Conservation (phyloP, 2,797 vertebrate genomes). For the Rhodeus uyekii region DNA sequence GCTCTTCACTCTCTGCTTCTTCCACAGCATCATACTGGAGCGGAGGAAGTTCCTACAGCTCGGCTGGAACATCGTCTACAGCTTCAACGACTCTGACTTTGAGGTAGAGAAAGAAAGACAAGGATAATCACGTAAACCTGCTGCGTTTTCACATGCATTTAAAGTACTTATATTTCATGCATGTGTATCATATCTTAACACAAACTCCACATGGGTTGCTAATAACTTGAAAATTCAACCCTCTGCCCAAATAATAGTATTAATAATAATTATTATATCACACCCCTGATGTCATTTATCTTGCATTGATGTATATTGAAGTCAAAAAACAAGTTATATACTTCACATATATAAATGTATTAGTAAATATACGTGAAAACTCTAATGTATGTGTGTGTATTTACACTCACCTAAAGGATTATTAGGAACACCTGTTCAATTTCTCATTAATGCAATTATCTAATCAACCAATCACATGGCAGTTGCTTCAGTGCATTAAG, state of each 20-base stretch:
- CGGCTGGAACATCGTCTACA: constrained; percentile 89
- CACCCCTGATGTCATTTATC: no score
- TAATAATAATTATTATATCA: neutral
- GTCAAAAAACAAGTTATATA: no score
- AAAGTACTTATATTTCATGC: neutral
- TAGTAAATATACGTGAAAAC: no score
- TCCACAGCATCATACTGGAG: constrained; percentile 87
- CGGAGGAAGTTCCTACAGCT: constrained; percentile 88
- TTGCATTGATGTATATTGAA: no score
- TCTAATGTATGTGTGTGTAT: no score
- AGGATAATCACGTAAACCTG: neutral
- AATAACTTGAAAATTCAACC: neutral
- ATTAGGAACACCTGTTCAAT: no score
- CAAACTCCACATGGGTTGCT: neutral
- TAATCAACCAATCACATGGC: no score
- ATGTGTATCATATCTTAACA: neutral
- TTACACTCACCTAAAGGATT: no score
- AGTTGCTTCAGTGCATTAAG: no score
- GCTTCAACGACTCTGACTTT: constrained; percentile 90
- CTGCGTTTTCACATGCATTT: neutral
- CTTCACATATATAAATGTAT: no score
- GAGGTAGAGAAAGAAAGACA: constrained; percentile 72
- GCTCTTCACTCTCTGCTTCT: constrained; percentile 89
- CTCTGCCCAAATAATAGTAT: neutral
- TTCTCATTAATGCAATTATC: no score